Evolutionary conservation across 2,888 invertebrate species (phyloP), one percentile per base, ranked within the genome.

Genomic region (Pachliopta kotzebuea): DNA sequence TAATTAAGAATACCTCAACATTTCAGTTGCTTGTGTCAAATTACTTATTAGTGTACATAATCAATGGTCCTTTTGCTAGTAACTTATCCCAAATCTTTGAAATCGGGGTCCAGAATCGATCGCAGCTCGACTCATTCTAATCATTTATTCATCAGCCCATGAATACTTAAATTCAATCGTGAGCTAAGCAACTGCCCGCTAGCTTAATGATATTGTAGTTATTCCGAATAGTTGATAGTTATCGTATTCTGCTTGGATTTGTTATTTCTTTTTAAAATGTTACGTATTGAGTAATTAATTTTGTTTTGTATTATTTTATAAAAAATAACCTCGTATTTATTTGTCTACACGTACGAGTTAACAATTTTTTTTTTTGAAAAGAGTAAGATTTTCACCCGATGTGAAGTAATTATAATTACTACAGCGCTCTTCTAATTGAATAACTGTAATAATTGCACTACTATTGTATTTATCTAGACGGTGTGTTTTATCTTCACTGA

Each of bases 81-180:
- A 83, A 81, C 75, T 83, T 80, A 79, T 80, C 77, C 76, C 78
- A 79, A 26, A 80, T 83, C 84, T 84, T 83, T 84, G 85, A 81
- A 84, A 85, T 83, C 76, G 79, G 80, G 75, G 56, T 52, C 71
- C 76, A 78, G 79, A 83, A 85, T 81, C 81, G 80, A 86, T 86
- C 78, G 76, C 76, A 79, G 80, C 80, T 78, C 76, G 61, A 68
- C 74, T 77, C 76, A 78, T 78, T 79, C 77, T 76, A 73, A 85
- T 88, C 78, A 81, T 76, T 87, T 88, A 89, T 88, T 89, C 87
- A 86, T 82, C 79, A 80, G 72, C 68, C 83, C 84, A 86, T 86
- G 87, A 88, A 87, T 87, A 85, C 82, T 83, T 86, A 83, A 88
- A 85, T 72, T 81, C 80, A 81, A 85, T 87, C 85, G 80, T 78